A percentile compares a stretch with the other conserved stretches of the same genome.
Evolutionary conservation across 2,888 invertebrate species (phyloP).

Genomic region (Chrysodeixis includens): DNA sequence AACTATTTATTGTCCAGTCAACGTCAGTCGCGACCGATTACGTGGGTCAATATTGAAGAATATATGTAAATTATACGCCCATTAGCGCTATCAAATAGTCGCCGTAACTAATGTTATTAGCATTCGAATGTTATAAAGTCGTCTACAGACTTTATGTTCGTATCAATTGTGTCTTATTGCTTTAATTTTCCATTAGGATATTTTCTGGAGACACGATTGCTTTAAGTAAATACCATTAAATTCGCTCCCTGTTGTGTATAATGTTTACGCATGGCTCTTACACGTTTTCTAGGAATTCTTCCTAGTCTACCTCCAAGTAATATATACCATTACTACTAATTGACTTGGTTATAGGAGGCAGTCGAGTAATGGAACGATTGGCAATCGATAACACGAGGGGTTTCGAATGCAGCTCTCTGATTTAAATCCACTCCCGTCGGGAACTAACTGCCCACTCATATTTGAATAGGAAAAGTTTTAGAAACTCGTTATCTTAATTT

Average conservation of each 20-base stretch:
- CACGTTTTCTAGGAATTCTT: neutral
- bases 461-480: neutral
- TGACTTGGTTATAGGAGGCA: neutral
- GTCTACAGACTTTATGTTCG: slow-evolving; percentile 11
- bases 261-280: neutral
- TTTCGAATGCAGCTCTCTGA: neutral
- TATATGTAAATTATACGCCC: slow-evolving; percentile 31
- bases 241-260: slow-evolving; percentile 3
- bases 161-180: neutral
- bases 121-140: slow-evolving; percentile 30
- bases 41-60: slow-evolving; percentile 20
- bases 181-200: slow-evolving; percentile 2
- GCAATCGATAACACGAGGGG: neutral
- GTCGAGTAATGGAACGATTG: neutral
- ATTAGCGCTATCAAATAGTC: slow-evolving; percentile 33
- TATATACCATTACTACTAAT: neutral
- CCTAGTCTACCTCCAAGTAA: neutral
- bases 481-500: neutral
- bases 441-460: neutral
- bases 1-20: slow-evolving; percentile 12
- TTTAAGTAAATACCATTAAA: neutral
- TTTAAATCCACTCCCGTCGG: neutral
- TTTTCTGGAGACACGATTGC: neutral
- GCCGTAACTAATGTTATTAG: slow-evolving; percentile 16
- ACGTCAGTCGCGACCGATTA: slow-evolving; percentile 27